Conservation (phyloP, 2,113 vertebrate genomes). For the Orthonyx spaldingii region DNA sequence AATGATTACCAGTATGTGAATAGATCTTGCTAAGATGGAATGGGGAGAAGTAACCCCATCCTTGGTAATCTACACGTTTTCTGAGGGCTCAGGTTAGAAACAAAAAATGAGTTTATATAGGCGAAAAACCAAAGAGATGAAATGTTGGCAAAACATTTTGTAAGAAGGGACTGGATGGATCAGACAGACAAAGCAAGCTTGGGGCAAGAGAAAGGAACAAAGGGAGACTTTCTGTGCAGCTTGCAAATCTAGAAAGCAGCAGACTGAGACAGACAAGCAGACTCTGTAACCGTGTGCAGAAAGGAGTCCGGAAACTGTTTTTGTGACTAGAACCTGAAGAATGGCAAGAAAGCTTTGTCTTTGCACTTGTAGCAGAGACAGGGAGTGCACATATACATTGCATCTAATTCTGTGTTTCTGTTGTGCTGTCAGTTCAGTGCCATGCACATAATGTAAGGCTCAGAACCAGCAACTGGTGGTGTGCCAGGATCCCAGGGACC, state of each 20-base stretch:
- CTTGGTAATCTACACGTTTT: background rate
- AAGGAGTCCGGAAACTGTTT: background rate
- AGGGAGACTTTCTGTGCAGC: background rate
- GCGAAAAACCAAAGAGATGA: background rate
- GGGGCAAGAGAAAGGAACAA: background rate
- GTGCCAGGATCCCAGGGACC: background rate
- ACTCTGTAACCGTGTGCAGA: background rate
- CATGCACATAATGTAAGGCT: background rate
- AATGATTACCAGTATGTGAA: background rate
- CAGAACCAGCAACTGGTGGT: background rate
- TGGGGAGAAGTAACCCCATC: background rate
- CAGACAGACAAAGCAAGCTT: background rate
- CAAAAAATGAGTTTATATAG: background rate
- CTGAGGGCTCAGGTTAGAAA: background rate
- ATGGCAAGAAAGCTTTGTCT: background rate
- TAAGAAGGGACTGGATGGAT: background rate
- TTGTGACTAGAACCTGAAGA: background rate
- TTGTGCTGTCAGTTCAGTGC: background rate
- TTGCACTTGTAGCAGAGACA: background rate
- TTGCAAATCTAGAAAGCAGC: background rate
- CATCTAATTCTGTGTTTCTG: background rate
- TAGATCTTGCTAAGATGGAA: background rate
- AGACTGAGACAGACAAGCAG: background rate
- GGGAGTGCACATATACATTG: background rate
- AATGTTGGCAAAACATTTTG: background rate